These are phyloP conservation scores for Phenacoccus solenopsis DNA, from an alignment of 1,140 invertebrate genomes.

Conservation along the genomic window DNA sequence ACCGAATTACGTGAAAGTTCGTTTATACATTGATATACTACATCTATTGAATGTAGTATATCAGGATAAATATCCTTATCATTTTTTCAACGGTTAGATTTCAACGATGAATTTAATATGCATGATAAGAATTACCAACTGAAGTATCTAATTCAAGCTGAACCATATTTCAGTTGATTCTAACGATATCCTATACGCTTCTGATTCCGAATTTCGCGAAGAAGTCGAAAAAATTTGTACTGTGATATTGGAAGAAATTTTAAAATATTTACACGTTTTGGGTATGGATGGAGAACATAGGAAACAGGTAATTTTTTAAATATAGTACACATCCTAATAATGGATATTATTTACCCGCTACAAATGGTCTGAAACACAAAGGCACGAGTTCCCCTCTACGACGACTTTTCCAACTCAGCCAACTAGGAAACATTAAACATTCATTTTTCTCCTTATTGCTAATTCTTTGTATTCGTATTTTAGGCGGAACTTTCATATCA, in stretches of 20 bases:
- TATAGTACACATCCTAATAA: no score
- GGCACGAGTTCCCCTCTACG: no score
- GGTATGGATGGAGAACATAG: constrained; percentile 40
- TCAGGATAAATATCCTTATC: constrained; percentile 68
- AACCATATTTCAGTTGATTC: constrained; percentile 67
- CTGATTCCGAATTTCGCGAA: constrained; percentile 68
- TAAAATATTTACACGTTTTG: constrained; percentile 56
- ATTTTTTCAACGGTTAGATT: constrained; percentile 66
- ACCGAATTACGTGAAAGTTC: constrained; percentile 38
- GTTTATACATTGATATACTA: constrained; percentile 54
- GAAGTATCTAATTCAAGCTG: no score
- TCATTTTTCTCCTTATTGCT: not conserved
- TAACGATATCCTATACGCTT: constrained; percentile 85
- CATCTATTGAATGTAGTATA: constrained; percentile 57
- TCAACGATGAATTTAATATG: no score
- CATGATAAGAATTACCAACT: no score
- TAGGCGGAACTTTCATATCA: constrained; percentile 53
- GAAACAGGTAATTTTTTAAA: constrained; percentile 38
- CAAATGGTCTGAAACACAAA: no score
- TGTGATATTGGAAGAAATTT: constrained; percentile 61
- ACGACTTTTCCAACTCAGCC: no score
- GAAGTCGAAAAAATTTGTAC: constrained; percentile 68
- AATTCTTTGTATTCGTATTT: constrained; percentile 22
- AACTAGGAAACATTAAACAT: no score
- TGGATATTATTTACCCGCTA: no score